Evolutionary conservation across 2,113 vertebrate species (phyloP), one percentile per base, ranked within the genome.

Genomic region (Corythoichthys intestinalis): DNA sequence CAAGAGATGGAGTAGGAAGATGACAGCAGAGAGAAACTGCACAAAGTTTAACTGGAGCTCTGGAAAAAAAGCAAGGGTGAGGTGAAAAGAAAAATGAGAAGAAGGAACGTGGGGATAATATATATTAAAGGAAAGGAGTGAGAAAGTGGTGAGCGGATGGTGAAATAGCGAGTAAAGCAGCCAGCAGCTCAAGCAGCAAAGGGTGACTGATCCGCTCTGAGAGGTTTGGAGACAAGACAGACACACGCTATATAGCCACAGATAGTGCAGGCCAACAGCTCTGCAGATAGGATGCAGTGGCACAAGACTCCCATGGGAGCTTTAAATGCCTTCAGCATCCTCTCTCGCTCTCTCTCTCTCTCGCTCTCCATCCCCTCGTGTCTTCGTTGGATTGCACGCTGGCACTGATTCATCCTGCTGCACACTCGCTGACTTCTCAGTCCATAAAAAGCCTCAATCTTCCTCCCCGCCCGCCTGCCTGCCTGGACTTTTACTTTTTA

Each of bases 191-290:
- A 90, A 90, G 81, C 87, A 88, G 87, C 87, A 91, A 76, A 88
- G 86, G 84, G 85, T 83, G 86, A 92, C 90, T 90, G 89, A 92
- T 89, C 89, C 73, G 72, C 83, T 87, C 86, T 73, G 80, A 90
- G 83, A 77, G 81, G 82, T 78, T 87, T 83, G 77, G 69, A 88
- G 73, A 87, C 67, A 63, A 77, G 82, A 79, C 75, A 75, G 73
- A 83, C 83, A 83, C 82, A 80, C 79, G 84, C 58, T 65, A 82
- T 53, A 72, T 53, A 73, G 77, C 77, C 68, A 80, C 73, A 72
- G 77, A 86, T 71, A 76, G 83, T 34, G 56, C 71, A 80, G 85
- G 76, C 75, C 80, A 84, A 72, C 67, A 75, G 82, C 65, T 34
- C 69, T 47, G 79, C 69, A 83, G 83, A 84, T 78, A 67, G 74